These are phyloP conservation scores for Netelia inedita DNA, from an alignment of 2,888 invertebrate genomes.

Conservation along the genomic window DNA sequence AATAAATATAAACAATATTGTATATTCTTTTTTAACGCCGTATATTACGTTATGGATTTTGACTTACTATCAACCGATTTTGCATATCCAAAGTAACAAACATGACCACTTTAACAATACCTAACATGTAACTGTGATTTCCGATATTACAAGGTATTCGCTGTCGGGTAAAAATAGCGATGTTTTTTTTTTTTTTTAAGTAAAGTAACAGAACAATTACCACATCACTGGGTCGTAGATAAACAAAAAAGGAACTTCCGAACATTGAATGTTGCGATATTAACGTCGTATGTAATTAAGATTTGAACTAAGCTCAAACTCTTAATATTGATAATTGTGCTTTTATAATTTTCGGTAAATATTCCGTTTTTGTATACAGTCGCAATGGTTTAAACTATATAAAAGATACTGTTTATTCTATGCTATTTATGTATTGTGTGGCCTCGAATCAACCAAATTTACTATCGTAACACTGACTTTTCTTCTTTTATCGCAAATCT, in stretches of 20 bases:
- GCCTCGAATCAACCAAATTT: background rate
- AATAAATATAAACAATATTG: too few species aligned
- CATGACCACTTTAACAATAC: too few species aligned
- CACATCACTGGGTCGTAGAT: slow-evolving; percentile 14
- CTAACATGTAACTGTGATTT: background rate
- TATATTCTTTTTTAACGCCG: too few species aligned
- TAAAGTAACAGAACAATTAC: slow-evolving; percentile 34
- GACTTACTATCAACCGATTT: background rate
- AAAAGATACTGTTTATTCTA: background rate
- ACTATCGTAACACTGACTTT: background rate
- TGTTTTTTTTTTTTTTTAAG: background rate
- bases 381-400: slow-evolving; percentile 11
- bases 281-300: background rate
- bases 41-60: too few species aligned
- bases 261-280: background rate
- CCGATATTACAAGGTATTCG: background rate
- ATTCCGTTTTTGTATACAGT: slow-evolving; percentile 43
- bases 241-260: slow-evolving; percentile 25
- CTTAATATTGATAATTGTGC: background rate
- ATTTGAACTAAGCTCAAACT: slow-evolving; percentile 41
- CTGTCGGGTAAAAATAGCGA: background rate
- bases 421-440: background rate
- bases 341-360: slow-evolving; percentile 6
- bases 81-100: background rate
- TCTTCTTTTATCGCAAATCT: background rate